Conservation (phyloP, 2,113 vertebrate species). For the Crotophaga sulcirostris region DNA sequence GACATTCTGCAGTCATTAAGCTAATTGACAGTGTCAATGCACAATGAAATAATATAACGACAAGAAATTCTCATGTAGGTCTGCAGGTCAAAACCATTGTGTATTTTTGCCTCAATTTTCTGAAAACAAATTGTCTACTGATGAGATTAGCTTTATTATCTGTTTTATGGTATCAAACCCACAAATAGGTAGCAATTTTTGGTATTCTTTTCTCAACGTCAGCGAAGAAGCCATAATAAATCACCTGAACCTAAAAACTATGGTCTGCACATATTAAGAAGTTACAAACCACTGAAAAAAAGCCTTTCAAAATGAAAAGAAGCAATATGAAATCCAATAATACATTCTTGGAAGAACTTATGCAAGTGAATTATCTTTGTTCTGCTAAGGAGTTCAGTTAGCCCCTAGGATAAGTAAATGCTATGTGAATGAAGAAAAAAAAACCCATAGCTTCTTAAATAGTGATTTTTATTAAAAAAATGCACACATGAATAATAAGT, state of each 20-base stretch:
- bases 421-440: neutral
- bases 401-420: neutral
- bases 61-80: neutral
- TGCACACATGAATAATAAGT: neutral
- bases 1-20: neutral
- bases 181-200: neutral
- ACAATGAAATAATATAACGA: neutral
- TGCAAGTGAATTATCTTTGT: neutral
- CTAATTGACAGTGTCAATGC: neutral
- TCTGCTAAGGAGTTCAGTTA: neutral
- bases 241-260: neutral
- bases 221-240: neutral
- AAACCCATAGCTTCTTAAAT: neutral
- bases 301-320: neutral
- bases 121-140: neutral
- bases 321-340: neutral
- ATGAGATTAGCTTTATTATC: neutral
- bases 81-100: neutral
- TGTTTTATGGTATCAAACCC: neutral
- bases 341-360: neutral
- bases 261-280: neutral
- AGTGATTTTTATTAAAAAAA: neutral
- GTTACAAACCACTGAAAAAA: neutral
- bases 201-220: neutral
- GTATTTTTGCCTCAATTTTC: neutral